Evolutionary conservation across 1,140 invertebrate species (phyloP).

Genomic region (Atta cephalotes): DNA sequence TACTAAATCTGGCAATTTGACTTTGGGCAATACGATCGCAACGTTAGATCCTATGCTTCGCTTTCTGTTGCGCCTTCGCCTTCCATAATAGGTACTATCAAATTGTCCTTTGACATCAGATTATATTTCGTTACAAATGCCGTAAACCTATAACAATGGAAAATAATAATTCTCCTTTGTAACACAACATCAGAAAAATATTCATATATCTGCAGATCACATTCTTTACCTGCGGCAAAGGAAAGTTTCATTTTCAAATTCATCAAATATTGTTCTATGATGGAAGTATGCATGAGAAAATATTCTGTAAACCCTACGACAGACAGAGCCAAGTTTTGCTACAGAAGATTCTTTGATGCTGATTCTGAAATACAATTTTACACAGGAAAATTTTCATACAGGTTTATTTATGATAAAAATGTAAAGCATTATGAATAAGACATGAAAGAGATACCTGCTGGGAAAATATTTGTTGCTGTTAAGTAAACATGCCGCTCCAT

Average conservation of each 20-base stretch:
- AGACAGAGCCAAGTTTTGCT: constrained; percentile 98
- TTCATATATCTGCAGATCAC: not conserved
- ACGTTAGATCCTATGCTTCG: constrained; percentile 89
- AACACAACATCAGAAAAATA: constrained; percentile 10
- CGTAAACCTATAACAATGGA: constrained; percentile 90
- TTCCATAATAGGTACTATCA: constrained; percentile 98
- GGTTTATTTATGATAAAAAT: not conserved
- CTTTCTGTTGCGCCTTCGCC: constrained; percentile 89
- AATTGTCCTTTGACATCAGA: constrained; percentile 98
- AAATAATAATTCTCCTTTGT: not conserved
- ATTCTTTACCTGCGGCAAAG: constrained; percentile 94
- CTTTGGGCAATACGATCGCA: constrained; percentile 66
- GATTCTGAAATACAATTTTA: constrained; percentile 90
- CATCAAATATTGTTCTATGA: constrained; percentile 98
- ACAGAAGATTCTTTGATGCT: constrained; percentile 99
- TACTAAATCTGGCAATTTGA: constrained; percentile 69
- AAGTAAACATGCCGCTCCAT: constrained; percentile 98
- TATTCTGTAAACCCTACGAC: constrained; percentile 99
- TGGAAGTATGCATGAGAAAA: constrained; percentile 99
- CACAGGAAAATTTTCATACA: not conserved
- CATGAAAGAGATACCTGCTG: constrained; percentile 91
- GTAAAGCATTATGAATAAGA: not conserved
- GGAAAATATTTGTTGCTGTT: constrained; percentile 99
- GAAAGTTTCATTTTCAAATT: constrained; percentile 98
- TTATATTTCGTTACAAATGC: constrained; percentile 99